phyloP scores from a whole-genome alignment of 2,113 vertebrate species.

The Petrocephalus zakoni region DNA sequence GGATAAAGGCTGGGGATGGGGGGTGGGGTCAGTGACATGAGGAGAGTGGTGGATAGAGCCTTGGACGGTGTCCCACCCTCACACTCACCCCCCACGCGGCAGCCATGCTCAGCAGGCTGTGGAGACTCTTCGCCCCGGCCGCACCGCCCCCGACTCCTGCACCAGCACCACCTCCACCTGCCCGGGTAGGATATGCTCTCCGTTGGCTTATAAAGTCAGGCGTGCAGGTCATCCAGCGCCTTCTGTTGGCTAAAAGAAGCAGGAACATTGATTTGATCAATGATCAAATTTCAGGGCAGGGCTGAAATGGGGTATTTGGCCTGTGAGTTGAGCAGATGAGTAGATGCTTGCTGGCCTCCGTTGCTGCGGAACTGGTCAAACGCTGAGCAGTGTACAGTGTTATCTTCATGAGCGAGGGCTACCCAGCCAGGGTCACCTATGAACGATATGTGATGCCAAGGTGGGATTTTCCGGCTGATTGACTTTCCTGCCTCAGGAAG shows the following conservation, averaged over 20 bases:
- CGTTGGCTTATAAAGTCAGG: background rate
- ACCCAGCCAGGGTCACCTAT: background rate
- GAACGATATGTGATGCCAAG: background rate
- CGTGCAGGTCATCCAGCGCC: background rate
- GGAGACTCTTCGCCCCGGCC: conserved; percentile 42
- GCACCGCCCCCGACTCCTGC: conserved; percentile 37
- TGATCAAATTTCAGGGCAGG: background rate
- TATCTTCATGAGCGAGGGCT: background rate
- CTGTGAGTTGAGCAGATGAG: background rate
- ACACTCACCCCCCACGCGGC: background rate
- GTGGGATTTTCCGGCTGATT: background rate
- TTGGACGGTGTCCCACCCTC: background rate
- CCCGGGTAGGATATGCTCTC: conserved; percentile 44
- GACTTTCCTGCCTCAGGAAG: conserved; percentile 37
- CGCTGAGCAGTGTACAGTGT: background rate
- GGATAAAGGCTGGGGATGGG: conserved; percentile 42
- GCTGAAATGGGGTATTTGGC: background rate
- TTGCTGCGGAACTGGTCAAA: background rate
- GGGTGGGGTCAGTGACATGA: background rate
- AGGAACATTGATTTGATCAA: background rate
- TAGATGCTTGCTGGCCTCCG: background rate
- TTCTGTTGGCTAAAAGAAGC: background rate
- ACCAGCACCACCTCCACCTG: conserved; percentile 28
- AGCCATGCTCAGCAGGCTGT: conserved; percentile 71
- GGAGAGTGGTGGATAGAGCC: background rate